phyloP scores from a whole-genome alignment of 1,140 invertebrate species.

The Atta cephalotes region DNA sequence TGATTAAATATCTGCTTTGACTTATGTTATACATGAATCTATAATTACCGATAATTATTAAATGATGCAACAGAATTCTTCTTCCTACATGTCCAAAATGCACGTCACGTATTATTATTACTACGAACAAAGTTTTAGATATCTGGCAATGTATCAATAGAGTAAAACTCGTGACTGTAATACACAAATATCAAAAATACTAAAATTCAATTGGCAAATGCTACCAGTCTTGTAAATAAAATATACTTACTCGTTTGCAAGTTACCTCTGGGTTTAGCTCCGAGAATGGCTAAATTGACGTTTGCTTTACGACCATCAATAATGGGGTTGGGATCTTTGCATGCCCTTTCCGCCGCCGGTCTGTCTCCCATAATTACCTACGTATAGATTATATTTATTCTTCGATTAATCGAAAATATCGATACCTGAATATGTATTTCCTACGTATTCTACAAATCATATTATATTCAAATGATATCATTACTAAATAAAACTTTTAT shows the following conservation, averaged over 20 bases:
- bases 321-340: slow-evolving; percentile 99
- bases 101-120: slow-evolving; percentile 31
- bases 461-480: neutral
- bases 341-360: slow-evolving; percentile 96
- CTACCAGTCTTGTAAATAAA: neutral
- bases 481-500: neutral
- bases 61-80: slow-evolving; percentile 43
- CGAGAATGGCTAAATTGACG: slow-evolving; percentile 98
- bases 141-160: slow-evolving; percentile 80
- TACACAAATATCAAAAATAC: slow-evolving; percentile 57
- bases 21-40: slow-evolving; percentile 6
- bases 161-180: slow-evolving; percentile 74
- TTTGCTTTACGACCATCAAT: slow-evolving; percentile 99
- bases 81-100: slow-evolving; percentile 12
- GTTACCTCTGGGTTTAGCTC: slow-evolving; percentile 97
- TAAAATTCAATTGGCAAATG: neutral
- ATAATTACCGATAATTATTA: neutral
- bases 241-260: slow-evolving; percentile 91
- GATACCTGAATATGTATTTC: neutral
- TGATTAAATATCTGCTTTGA: neutral
- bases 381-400: slow-evolving; percentile 59
- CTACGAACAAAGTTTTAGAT: slow-evolving; percentile 47
- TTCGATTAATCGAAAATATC: slow-evolving; percentile 19
- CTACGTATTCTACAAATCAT: neutral
- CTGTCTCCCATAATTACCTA: slow-evolving; percentile 99